A percentile compares a stretch with the other conserved stretches of the same genome.
Conservation (phyloP, 1,140 invertebrate genomes). For the Drosophila bipectinata region DNA sequence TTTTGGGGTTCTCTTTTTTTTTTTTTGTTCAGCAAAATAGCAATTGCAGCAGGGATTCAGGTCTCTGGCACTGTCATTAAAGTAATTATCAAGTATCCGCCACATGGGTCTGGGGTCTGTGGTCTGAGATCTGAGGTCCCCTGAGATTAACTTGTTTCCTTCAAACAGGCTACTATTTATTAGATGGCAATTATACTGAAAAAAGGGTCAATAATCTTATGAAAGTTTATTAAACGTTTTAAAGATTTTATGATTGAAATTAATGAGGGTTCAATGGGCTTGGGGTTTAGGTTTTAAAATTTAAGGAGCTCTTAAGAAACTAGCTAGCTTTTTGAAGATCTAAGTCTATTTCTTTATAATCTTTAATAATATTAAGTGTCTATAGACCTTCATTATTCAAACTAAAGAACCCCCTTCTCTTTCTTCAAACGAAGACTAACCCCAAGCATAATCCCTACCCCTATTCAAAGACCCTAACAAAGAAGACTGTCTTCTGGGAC, state of each 20-base stretch:
- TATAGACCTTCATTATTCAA: no score
- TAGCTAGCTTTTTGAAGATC: no score
- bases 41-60: slow-evolving; percentile 1
- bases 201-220: background rate
- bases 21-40: background rate
- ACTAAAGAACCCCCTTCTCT: no score
- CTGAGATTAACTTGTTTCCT: slow-evolving; percentile 18
- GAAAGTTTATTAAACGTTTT: background rate
- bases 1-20: background rate
- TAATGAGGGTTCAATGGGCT: no score
- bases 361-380: no score
- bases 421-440: no score
- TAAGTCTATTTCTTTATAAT: no score
- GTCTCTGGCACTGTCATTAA: slow-evolving; percentile 26
- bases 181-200: background rate
- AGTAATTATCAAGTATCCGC: slow-evolving; percentile 40
- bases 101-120: background rate
- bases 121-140: background rate
- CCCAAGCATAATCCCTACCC: background rate
- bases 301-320: no score
- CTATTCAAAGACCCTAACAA: background rate
- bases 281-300: no score
- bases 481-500: background rate
- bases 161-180: slow-evolving; percentile 4
- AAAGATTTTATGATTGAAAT: background rate